Evolutionary conservation across 1,140 invertebrate species (phyloP).

Genomic region (Caligus rogercresseyi): DNA sequence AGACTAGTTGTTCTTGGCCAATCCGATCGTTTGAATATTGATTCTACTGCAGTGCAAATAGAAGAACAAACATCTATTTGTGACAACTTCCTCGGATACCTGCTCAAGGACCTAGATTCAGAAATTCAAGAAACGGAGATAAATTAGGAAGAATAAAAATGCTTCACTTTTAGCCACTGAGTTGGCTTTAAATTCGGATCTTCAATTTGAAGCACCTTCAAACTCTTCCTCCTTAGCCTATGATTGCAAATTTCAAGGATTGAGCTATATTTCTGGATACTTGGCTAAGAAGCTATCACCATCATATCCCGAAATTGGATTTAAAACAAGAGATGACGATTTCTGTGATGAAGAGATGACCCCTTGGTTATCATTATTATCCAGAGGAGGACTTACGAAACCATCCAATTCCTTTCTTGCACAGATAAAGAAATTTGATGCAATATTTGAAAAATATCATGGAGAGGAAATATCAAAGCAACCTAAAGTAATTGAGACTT

Average conservation of each 20-base stretch:
- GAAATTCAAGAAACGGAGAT: neutral
- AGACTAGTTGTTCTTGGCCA: conserved; percentile 18
- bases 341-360: neutral
- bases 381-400: too few species aligned
- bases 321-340: neutral
- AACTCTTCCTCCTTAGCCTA: neutral
- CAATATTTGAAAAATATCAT: neutral
- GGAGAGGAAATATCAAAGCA: neutral
- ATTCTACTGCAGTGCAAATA: neutral
- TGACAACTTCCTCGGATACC: too few species aligned
- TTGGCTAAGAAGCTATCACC: neutral
- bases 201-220: neutral
- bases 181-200: conserved; percentile 4
- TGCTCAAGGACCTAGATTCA: too few species aligned
- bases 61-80: neutral
- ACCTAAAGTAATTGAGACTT: neutral
- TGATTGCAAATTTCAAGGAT: neutral
- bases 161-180: neutral
- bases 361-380: neutral
- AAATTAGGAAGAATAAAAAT: conserved; percentile 9
- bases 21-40: neutral
- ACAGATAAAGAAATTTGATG: neutral
- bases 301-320: neutral
- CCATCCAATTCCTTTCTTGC: neutral
- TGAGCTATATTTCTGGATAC: neutral